Conservation (phyloP, 2,797 vertebrate species). For the Chelidonichthys spinosus region DNA sequence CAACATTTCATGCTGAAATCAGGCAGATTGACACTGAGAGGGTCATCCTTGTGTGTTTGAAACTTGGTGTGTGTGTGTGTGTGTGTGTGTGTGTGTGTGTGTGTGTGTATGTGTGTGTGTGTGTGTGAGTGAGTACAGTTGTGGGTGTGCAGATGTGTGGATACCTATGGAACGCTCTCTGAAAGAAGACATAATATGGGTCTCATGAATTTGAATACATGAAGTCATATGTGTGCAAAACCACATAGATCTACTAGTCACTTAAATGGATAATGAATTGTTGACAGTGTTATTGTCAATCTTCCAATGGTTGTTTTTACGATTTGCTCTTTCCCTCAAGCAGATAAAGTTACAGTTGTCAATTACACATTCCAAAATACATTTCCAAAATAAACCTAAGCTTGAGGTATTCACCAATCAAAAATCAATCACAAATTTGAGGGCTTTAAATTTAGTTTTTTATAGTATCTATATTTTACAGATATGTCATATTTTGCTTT, state of each 20-base stretch:
- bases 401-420: background rate
- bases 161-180: constrained; percentile 6
- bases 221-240: background rate
- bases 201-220: background rate
- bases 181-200: background rate
- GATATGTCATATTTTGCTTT: too few relatives aligned
- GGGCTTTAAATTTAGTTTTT: too few relatives aligned
- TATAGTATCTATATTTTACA: too few relatives aligned
- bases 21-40: constrained; percentile 57
- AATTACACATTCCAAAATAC: background rate
- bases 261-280: background rate
- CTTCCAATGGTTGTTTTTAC: background rate
- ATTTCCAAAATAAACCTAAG: background rate
- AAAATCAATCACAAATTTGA: too few relatives aligned
- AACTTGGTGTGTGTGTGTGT: constrained; percentile 20
- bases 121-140: too few relatives aligned
- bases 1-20: constrained; percentile 53
- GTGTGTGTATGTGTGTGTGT: background rate
- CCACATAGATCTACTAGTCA: background rate
- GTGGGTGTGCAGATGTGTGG: background rate
- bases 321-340: background rate
- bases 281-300: background rate
- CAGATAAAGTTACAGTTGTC: background rate
- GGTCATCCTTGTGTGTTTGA: constrained; percentile 53
- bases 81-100: constrained; percentile 9